Percentiles rank a stretch among this genome's conserved stretches.
Evolutionary conservation across 2,113 vertebrate genomes (phyloP).

Genomic region (Percopsis transmontana): DNA sequence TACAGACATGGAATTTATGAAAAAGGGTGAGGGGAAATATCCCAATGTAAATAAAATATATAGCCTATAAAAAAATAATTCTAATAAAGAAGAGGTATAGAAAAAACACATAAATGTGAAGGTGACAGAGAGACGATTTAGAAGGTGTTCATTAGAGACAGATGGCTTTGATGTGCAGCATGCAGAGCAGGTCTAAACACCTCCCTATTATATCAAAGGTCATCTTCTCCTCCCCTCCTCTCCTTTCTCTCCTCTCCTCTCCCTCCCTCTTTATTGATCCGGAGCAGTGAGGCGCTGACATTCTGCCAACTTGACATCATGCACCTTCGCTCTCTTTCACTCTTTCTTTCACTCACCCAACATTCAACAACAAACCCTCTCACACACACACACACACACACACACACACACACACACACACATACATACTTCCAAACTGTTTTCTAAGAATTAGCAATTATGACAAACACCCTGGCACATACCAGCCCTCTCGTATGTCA

Average conservation of each 20-base stretch:
- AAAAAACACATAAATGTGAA: background rate
- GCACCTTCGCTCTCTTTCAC: background rate
- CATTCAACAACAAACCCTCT: background rate
- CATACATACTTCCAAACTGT: background rate
- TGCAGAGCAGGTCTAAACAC: slow-evolving; percentile 6
- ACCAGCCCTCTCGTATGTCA: background rate
- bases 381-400: background rate
- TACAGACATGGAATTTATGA: too few species aligned
- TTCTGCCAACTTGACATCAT: background rate
- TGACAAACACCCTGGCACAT: background rate
- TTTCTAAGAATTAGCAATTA: background rate
- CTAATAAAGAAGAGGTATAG: too few species aligned
- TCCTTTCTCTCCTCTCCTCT: background rate
- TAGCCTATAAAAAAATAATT: too few species aligned
- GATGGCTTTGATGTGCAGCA: background rate
- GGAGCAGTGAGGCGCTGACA: background rate
- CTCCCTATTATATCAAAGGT: slow-evolving; percentile 15
- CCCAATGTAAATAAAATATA: too few species aligned
- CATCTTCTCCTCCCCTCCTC: background rate
- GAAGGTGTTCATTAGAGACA: background rate
- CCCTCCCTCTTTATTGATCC: slow-evolving; percentile 8
- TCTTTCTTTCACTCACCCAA: background rate
- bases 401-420: background rate
- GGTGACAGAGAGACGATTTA: background rate
- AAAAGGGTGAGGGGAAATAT: too few species aligned